These are phyloP conservation scores for Rapana venosa DNA, from an alignment of 2,888 invertebrate species.

Conservation along the genomic window DNA sequence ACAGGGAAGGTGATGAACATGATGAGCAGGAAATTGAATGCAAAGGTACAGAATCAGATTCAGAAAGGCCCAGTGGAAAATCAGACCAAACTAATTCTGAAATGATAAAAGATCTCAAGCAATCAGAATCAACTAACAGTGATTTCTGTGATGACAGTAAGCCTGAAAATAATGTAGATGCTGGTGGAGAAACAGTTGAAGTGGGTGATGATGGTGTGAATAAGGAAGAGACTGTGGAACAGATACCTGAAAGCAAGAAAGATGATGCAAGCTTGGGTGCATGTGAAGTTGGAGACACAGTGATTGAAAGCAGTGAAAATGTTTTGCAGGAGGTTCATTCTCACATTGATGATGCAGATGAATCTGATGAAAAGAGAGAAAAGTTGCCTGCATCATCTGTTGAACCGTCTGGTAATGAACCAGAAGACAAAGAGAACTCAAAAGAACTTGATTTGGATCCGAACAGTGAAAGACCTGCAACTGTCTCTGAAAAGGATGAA, in stretches of 20 bases:
- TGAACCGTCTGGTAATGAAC: not conserved
- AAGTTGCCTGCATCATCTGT: not conserved
- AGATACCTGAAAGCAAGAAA: not conserved
- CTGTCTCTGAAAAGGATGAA: not conserved
- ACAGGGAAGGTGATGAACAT: not conserved
- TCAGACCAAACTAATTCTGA: not conserved
- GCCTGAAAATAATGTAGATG: conserved; percentile 13
- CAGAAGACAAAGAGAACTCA: not conserved
- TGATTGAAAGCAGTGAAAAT: not conserved
- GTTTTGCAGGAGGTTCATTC: not conserved
- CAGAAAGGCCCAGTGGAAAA: not conserved
- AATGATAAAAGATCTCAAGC: not conserved
- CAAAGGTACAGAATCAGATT: not conserved
- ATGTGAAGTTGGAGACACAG: not conserved
- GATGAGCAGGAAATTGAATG: not conserved
- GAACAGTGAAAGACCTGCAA: not conserved
- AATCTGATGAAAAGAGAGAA: not conserved
- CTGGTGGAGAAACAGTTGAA: not conserved
- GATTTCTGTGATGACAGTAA: not conserved
- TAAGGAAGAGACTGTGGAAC: not conserved
- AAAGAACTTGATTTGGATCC: not conserved
- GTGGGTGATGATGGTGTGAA: not conserved
- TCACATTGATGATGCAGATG: not conserved
- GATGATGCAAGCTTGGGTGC: not conserved
- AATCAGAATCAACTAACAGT: not conserved